phyloP scores from a whole-genome alignment of 2,797 vertebrate genomes.

The Chrosomus eos region DNA sequence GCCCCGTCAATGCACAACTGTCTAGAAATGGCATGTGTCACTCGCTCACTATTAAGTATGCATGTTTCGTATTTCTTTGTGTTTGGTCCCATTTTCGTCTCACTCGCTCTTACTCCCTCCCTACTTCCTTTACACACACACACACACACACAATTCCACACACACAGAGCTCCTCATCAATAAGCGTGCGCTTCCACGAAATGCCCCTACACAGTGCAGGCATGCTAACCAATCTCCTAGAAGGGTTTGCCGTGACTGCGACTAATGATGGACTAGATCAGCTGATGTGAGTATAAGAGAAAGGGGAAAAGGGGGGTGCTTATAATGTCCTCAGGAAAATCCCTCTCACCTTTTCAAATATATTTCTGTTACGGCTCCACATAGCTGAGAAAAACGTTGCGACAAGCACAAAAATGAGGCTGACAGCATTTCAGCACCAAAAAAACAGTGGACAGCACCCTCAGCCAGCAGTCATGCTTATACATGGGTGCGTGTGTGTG shows the following conservation, averaged over 20 bases:
- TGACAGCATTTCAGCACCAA: constrained; percentile 54
- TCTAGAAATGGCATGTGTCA: not conserved
- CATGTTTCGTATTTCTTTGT: constrained; percentile 25
- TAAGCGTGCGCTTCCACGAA: constrained; percentile 44
- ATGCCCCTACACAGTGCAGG: constrained; percentile 49
- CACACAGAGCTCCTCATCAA: constrained; percentile 42
- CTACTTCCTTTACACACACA: constrained; percentile 31
- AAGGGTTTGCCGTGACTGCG: constrained; percentile 51
- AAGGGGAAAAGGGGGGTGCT: constrained; percentile 36
- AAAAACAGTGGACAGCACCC: constrained; percentile 51
- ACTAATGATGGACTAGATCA: constrained; percentile 60
- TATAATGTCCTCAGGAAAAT: constrained; percentile 63
- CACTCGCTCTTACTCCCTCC: constrained; percentile 34
- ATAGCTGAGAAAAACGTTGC: constrained; percentile 10
- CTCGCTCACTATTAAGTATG: constrained; percentile 34
- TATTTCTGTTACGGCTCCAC: not conserved
- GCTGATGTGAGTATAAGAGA: constrained; percentile 62
- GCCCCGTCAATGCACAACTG: constrained; percentile 12
- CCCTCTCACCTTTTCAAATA: constrained; percentile 47
- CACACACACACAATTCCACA: constrained; percentile 37
- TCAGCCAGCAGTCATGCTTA: constrained; percentile 22
- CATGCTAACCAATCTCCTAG: constrained; percentile 46
- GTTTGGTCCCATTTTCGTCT: constrained; percentile 30
- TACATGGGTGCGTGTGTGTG: constrained; percentile 44
- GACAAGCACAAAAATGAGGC: not conserved